Percentiles rank a stretch among this genome's conserved stretches.
These are phyloP conservation scores for Cheilosia grossa DNA, from an alignment of 2,888 invertebrate genomes.

Conservation along the genomic window DNA sequence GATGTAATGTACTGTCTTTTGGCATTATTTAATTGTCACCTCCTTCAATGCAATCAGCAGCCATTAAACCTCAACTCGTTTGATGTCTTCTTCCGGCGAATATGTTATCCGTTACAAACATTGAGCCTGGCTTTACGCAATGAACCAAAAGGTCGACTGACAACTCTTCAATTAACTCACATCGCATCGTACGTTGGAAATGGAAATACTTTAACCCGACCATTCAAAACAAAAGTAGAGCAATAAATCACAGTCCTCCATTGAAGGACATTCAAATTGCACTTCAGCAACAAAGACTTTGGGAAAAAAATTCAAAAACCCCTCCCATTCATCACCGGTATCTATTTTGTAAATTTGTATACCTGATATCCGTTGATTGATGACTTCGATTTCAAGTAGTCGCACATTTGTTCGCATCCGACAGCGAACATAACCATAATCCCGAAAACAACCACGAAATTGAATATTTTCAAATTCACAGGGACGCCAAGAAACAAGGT, in stretches of 20 bases:
- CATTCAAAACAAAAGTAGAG: not conserved
- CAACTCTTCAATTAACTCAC: not conserved
- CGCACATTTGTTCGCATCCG: constrained; percentile 4
- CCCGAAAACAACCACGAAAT: not conserved
- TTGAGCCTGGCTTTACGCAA: no score
- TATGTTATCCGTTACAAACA: no score
- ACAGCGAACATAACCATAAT: constrained; percentile 5
- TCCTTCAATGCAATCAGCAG: no score
- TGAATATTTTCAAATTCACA: constrained; percentile 5
- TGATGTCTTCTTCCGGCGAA: no score
- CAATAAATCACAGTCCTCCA: not conserved
- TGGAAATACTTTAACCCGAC: not conserved
- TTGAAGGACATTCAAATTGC: constrained; percentile 6
- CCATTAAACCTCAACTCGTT: no score
- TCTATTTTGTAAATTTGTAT: constrained; percentile 25
- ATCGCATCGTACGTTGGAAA: no score
- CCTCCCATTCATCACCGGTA: constrained; percentile 51
- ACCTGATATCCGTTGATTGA: constrained; percentile 47
- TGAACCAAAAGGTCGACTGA: not conserved
- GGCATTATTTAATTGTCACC: no score
- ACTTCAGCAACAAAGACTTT: constrained; percentile 12
- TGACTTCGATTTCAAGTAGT: constrained; percentile 19
- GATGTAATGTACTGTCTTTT: no score
- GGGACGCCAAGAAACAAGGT: constrained; percentile 2
- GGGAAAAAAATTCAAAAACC: constrained; percentile 27